phyloP scores from a whole-genome alignment of 2,113 vertebrate genomes.

The Lasiurus borealis region DNA sequence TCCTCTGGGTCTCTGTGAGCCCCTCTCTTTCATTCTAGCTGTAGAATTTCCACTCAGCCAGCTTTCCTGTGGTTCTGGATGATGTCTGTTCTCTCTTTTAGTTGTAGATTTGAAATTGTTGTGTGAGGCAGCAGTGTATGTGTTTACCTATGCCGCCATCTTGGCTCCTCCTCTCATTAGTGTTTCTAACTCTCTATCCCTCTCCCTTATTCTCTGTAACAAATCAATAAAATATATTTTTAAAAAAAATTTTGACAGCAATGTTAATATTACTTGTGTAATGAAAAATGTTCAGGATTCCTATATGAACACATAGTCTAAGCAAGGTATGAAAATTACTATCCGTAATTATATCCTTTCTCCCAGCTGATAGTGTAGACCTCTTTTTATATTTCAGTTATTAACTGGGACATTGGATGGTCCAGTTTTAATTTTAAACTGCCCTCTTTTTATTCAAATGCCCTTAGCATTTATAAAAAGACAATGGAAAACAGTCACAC shows the following conservation, averaged over 20 bases:
- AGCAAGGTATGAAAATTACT: background rate
- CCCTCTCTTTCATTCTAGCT: too few species aligned
- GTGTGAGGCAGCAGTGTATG: too few species aligned
- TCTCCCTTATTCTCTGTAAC: too few species aligned
- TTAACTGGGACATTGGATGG: background rate
- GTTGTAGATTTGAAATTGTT: too few species aligned
- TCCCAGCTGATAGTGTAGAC: background rate
- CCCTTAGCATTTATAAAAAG: background rate
- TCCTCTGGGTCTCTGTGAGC: too few species aligned
- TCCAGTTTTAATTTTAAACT: conserved; percentile 21
- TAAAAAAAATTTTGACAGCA: background rate
- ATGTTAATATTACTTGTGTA: background rate
- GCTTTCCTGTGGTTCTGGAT: too few species aligned
- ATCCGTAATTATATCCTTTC: background rate
- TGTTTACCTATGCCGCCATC: too few species aligned
- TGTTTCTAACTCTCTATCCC: too few species aligned
- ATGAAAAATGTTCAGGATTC: background rate
- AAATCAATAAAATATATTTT: too few species aligned
- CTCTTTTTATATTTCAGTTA: background rate
- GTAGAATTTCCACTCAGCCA: too few species aligned
- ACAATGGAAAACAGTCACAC: background rate
- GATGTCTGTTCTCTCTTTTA: too few species aligned
- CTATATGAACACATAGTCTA: background rate
- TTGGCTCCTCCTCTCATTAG: too few species aligned
- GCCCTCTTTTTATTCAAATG: background rate